phyloP scores from a whole-genome alignment of 2,797 vertebrate genomes.

The Eleutherodactylus coqui region DNA sequence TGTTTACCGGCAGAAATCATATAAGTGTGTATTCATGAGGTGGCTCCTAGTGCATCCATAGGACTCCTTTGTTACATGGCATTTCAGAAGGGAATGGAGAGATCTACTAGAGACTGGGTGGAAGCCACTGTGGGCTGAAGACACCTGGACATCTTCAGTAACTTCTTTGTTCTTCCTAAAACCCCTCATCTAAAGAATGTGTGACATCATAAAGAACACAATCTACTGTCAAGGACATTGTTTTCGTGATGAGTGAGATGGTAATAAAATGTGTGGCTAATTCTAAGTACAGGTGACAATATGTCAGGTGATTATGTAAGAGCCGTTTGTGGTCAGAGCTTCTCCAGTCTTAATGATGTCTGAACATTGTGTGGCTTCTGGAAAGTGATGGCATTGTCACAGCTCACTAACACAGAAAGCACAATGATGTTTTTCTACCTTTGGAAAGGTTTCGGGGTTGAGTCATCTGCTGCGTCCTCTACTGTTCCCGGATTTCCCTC shows the following conservation, averaged over 20 bases:
- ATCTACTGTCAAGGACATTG: background rate
- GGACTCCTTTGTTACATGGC: background rate
- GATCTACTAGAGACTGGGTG: background rate
- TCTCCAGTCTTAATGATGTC: background rate
- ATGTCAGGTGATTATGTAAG: background rate
- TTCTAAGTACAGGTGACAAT: background rate
- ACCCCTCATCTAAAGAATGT: background rate
- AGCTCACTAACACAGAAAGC: background rate
- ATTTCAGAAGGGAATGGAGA: background rate
- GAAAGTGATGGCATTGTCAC: conserved; percentile 34
- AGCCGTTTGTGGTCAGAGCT: conserved; percentile 12
- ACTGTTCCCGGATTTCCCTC: background rate
- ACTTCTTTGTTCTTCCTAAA: background rate
- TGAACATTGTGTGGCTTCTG: background rate
- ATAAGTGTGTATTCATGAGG: no score
- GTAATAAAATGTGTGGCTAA: background rate
- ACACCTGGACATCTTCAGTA: background rate
- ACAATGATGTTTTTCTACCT: conserved; percentile 32
- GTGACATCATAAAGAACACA: background rate
- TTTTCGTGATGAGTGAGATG: background rate
- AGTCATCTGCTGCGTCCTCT: background rate
- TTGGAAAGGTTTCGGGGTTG: conserved; percentile 12
- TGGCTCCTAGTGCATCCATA: background rate
- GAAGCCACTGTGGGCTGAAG: background rate
- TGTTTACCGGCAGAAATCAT: no score